Evolutionary conservation across 2,888 invertebrate genomes (phyloP).

Genomic region (Amiota mariae): DNA sequence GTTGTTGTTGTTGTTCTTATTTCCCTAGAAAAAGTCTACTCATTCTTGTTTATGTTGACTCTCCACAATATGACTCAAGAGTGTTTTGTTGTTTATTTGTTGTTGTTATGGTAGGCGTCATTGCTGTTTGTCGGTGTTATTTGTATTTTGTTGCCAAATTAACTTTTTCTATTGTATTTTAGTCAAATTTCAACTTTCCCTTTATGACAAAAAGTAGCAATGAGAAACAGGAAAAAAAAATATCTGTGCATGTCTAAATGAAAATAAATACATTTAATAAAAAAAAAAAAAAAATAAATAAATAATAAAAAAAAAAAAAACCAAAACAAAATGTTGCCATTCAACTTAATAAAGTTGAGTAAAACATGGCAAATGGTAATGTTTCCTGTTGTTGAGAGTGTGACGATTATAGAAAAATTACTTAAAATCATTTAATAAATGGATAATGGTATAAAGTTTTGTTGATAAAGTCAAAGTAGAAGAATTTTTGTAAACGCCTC

Average conservation of each 20-base stretch:
- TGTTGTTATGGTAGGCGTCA: conserved; percentile 17
- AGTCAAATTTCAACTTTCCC: conserved; percentile 59
- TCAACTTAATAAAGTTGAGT: conserved; percentile 43
- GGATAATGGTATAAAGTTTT: too few relatives aligned
- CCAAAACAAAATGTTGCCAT: conserved; percentile 43
- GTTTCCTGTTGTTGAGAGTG: too few relatives aligned
- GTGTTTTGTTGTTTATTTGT: conserved; percentile 20
- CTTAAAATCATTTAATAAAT: too few relatives aligned
- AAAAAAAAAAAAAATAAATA: not conserved
- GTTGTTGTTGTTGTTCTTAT: too few relatives aligned
- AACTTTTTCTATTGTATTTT: conserved; percentile 59
- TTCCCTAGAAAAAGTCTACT: not conserved
- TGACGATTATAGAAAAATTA: too few relatives aligned
- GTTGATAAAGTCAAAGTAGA: too few relatives aligned
- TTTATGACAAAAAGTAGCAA: conserved; percentile 57
- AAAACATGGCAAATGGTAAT: too few relatives aligned
- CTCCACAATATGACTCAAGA: conserved; percentile 44
- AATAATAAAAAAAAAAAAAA: not conserved
- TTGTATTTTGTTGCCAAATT: conserved; percentile 55
- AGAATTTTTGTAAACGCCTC: too few relatives aligned
- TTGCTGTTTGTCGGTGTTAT: conserved; percentile 21
- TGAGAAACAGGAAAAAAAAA: conserved; percentile 32
- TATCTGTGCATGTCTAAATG: not conserved
- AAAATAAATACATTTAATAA: not conserved
- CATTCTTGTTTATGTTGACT: not conserved